Percentiles rank a stretch among this genome's conserved stretches.
Evolutionary conservation across 2,888 invertebrate genomes (phyloP).

Genomic region (Pharmacophagus antenor): DNA sequence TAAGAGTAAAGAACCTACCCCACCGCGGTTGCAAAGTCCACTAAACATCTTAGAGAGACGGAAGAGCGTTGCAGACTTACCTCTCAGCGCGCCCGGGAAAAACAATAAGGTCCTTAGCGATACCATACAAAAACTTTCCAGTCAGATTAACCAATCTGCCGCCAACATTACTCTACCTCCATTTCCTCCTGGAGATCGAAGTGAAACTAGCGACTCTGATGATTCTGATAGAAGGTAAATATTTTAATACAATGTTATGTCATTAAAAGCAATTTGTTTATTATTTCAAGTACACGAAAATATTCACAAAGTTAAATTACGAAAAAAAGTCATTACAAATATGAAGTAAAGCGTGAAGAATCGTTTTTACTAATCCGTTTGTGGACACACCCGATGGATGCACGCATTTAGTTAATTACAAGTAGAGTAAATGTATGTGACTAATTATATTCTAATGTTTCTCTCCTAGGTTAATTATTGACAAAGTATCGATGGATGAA

Average conservation of each 20-base stretch:
- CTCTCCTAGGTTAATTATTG: constrained; percentile 66
- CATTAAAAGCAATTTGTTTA: no score
- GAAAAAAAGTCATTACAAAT: no score
- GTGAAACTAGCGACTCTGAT: constrained; percentile 73
- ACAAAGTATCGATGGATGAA: constrained; percentile 66
- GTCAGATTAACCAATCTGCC: constrained; percentile 74
- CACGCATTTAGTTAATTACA: no score
- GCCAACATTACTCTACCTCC: constrained; percentile 57
- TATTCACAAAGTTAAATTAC: no score
- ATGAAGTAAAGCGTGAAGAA: no score
- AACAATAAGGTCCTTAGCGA: constrained; percentile 83
- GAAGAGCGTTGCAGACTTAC: constrained; percentile 68
- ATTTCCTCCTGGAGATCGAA: constrained; percentile 63
- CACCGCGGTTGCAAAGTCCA: constrained; percentile 64
- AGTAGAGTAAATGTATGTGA: no score
- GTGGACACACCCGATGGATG: no score
- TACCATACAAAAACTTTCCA: constrained; percentile 82
- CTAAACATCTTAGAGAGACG: constrained; percentile 64
- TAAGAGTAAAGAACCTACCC: constrained; percentile 57
- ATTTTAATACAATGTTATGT: not conserved
- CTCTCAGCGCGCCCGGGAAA: constrained; percentile 64
- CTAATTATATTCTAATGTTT: not conserved
- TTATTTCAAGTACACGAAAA: no score
- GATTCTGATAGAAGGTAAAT: constrained; percentile 71
- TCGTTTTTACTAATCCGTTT: no score